Percentiles rank a stretch among this genome's conserved stretches.
phyloP scores from a whole-genome alignment of 2,888 invertebrate species.

The Drosophila paracracens region DNA sequence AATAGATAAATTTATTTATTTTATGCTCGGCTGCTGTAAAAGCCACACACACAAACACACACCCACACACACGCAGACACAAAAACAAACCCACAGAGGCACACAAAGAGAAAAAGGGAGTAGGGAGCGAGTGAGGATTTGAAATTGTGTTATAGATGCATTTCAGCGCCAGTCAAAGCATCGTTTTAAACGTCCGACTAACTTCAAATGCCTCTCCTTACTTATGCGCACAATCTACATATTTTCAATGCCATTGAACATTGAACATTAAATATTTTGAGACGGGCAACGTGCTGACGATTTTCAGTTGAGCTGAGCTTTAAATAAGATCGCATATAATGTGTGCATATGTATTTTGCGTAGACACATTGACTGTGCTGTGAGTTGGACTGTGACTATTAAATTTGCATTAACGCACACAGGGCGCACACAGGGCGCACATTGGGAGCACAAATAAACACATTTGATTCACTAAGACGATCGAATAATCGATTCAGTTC shows the following conservation, averaged over 20 bases:
- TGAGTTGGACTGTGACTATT: conserved; percentile 11
- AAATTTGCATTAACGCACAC: conserved; percentile 45
- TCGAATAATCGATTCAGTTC: conserved; percentile 56
- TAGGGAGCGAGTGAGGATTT: neutral
- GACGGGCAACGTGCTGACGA: neutral
- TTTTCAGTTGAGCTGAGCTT: conserved; percentile 8
- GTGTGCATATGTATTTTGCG: neutral
- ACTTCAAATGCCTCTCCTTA: conserved; percentile 62
- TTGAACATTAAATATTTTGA: conserved; percentile 2
- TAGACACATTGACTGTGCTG: neutral
- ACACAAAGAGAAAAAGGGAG: neutral
- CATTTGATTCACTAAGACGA: conserved; percentile 32
- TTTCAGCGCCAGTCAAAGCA: conserved; percentile 8
- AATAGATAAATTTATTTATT: conserved; percentile 80
- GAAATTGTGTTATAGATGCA: conserved; percentile 23
- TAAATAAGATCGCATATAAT: conserved; percentile 14
- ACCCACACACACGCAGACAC: neutral
- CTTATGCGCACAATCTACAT: conserved; percentile 58
- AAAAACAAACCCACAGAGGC: neutral
- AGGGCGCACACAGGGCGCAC: neutral
- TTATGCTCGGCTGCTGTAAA: conserved; percentile 62
- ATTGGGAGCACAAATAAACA: neutral
- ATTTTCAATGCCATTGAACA: conserved; percentile 58
- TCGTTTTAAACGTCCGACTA: conserved; percentile 33
- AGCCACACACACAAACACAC: conserved; percentile 39